phyloP scores from a whole-genome alignment of 2,888 invertebrate species.

The Cyclophora punctaria region DNA sequence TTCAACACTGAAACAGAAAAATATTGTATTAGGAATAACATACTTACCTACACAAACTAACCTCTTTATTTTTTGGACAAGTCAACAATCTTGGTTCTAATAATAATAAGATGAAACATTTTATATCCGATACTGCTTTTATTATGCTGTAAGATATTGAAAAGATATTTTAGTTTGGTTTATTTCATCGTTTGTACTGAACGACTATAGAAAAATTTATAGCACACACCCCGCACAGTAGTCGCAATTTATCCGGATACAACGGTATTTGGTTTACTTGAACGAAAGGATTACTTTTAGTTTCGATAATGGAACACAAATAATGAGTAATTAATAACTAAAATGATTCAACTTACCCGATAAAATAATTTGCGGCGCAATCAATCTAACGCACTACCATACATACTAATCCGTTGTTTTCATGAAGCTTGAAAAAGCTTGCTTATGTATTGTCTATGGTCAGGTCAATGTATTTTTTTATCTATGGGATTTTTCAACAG shows the following conservation, averaged over 20 bases:
- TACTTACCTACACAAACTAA: conserved; percentile 31
- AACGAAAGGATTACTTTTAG: not conserved
- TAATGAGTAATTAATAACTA: conserved; percentile 2
- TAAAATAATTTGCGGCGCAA: conserved; percentile 76
- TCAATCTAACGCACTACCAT: conserved; percentile 77
- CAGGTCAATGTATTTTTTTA: too few species aligned
- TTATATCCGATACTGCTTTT: too few species aligned
- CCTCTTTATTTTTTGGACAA: conserved; percentile 30
- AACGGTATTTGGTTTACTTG: too few species aligned
- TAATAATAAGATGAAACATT: too few species aligned
- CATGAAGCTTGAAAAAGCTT: conserved; percentile 72
- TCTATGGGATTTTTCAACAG: too few species aligned
- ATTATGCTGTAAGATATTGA: not conserved
- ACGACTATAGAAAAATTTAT: conserved; percentile 25
- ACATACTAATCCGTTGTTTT: conserved; percentile 76
- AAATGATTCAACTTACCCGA: conserved; percentile 51
- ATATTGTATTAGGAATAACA: conserved; percentile 33
- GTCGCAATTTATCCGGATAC: conserved; percentile 9
- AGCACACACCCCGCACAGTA: conserved; percentile 38
- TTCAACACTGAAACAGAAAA: conserved; percentile 69
- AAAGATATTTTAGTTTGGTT: conserved; percentile 7
- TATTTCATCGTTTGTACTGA: too few species aligned
- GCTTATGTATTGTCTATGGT: conserved; percentile 46
- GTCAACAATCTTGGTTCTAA: too few species aligned
- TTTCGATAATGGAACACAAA: conserved; percentile 3